Evolutionary conservation across 2,888 invertebrate genomes (phyloP), one percentile per base, ranked within the genome.

Genomic region (Folsomia manolachei): DNA sequence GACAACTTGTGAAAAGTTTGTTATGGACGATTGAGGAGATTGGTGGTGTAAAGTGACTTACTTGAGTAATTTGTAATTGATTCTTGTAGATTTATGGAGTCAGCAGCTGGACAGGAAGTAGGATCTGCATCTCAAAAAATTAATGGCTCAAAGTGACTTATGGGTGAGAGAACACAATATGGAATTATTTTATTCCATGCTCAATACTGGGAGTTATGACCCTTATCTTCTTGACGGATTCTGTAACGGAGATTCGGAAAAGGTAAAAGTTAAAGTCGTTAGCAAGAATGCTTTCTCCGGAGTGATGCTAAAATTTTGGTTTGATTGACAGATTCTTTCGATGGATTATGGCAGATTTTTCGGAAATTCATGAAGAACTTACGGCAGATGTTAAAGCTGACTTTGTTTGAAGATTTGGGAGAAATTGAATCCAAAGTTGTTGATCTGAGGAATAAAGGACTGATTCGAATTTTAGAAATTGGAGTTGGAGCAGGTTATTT

Each of bases 401-500:
- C 72, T n/a, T 62, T 80, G 27, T 78, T 80, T 65, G 70, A 68
- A 2, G 79, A 79, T 71, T 69, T 80, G 27, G 69, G 72, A 19
- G 66, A 75, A 1, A 66, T 80, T 7, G 76, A 77, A 18, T 79
- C 79, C 0, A 77, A 74, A 63, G 71, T 80, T 1, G 64, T 71
- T 11, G 79, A 79, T 60, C 64, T 80, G 62, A 76, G 74, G 39
- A 80, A 80, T 60, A 63, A 68, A 63, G 79, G 79, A 18, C 14
- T 79, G 0, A 70, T 80, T 23, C 53, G 80, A 63, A 79, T 80
- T 39, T 39, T 80, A 39, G 80, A 80, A 61, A 75, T 80, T 73
- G 80, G 80, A 25, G 77, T 78, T 39, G 80, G 80, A 14, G 74
- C 76, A 56, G 56, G 56, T 56, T 4, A 56, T 21, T 19, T 56